Base-by-base conservation (phyloP, 2,113 vertebrate species). In the Chionodraco myersi region DNA sequence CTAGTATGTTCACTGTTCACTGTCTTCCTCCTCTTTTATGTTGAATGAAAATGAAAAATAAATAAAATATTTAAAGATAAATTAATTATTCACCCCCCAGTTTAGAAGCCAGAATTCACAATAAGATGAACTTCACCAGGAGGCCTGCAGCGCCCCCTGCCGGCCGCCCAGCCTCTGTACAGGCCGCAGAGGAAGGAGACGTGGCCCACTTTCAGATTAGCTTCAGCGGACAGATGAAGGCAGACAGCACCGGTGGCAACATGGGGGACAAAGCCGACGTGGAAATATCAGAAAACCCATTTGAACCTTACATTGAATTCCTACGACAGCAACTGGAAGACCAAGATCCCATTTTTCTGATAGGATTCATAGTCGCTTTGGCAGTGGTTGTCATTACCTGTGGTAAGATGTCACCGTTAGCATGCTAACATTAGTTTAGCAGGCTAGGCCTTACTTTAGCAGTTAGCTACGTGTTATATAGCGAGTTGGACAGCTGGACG, bases 331-430 rank as follows among this genome's bases (percentile, higher is more conserved):
- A 94, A 5, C 67, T 95, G 13, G 90, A 93, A 23, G 87, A 90
- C 0, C 93, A 94, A 10, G 93, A 96, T 45, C 91, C 91, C 0
- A 67, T 90, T 0, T 70, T 95, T 30, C 66, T 95, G 5, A 86
- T 95, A 45, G 93, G 88, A 12, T 18, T 94, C 0, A 66, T 94
- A 44, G 94, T 96, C 8, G 93, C 94, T 18, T 18, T 96, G 36
- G 89, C 88, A 1, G 91, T 89, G 6, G 79, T 95, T 68, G 15
- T 95, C 63, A 84, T 95, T 54, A 95, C 95, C 4, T 87, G 92
- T 21, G 93, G 95, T 95, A 64, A 91, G 93, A 72, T 75, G 36
- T 47, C 23, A 59, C 12, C 44, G 21, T 61, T 59, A 86, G 77
- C 83, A 72, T 75, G 78, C 82, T 79, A 75, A 47, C 44, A 11